Percentiles rank a stretch among this genome's conserved stretches.
phyloP scores from a whole-genome alignment of 1,140 invertebrate species.

The Trissolcus basalis region DNA sequence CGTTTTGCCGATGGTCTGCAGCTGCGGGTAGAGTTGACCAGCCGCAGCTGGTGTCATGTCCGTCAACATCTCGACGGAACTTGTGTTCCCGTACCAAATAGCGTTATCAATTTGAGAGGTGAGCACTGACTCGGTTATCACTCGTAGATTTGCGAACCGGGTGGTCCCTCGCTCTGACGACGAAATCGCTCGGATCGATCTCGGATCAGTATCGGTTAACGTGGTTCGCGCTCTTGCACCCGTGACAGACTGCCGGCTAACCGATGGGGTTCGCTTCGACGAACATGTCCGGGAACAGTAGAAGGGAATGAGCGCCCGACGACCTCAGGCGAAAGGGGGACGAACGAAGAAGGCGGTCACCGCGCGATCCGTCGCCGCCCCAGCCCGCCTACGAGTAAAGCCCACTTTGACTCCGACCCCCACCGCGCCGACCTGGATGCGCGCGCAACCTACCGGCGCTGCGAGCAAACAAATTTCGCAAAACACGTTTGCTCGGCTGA shows the following conservation, averaged over 20 bases:
- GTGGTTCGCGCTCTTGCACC: slow-evolving; percentile 75
- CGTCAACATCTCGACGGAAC: slow-evolving; percentile 66
- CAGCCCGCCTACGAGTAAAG: slow-evolving; percentile 64
- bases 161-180: slow-evolving; percentile 28
- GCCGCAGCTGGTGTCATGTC: slow-evolving; percentile 76
- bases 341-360: slow-evolving; percentile 65
- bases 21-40: slow-evolving; percentile 74
- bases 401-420: slow-evolving; percentile 45
- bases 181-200: slow-evolving; percentile 26
- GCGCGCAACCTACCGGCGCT: slow-evolving; percentile 60
- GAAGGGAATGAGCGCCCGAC: slow-evolving; percentile 58
- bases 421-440: slow-evolving; percentile 52
- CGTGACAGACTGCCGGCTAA: slow-evolving; percentile 75
- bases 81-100: not conserved
- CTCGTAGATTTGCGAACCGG: slow-evolving; percentile 3
- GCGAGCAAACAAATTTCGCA: slow-evolving; percentile 56
- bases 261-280: slow-evolving; percentile 59
- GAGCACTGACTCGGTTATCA: not conserved
- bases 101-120: too few relatives aligned
- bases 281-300: slow-evolving; percentile 57
- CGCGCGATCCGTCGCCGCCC: slow-evolving; percentile 67
- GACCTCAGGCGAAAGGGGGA: slow-evolving; percentile 71
- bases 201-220: slow-evolving; percentile 69
- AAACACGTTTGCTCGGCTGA: slow-evolving; percentile 20
- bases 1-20: slow-evolving; percentile 74